Percentiles rank a stretch among this genome's conserved stretches.
Conservation (phyloP, 2,888 invertebrate genomes). For the Carabus problematicus region DNA sequence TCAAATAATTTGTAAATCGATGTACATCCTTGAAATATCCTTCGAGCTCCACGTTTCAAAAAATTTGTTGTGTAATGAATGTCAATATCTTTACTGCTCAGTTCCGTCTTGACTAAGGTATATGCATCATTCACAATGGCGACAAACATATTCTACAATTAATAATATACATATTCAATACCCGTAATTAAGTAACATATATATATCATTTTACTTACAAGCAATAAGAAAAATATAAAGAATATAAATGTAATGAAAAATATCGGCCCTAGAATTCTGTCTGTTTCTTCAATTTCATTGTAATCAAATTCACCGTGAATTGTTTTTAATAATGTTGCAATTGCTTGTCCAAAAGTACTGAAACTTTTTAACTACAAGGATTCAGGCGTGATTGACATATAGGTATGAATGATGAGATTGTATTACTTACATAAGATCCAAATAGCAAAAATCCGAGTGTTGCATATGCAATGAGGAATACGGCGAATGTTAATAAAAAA, state of each 20-base stretch:
- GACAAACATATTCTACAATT: constrained; percentile 35
- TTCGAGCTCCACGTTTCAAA: constrained; percentile 62
- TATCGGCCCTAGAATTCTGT: constrained; percentile 1
- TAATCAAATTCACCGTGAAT: constrained; percentile 19
- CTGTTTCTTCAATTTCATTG: not conserved
- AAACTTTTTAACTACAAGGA: too few relatives aligned
- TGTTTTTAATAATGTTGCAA: constrained; percentile 14
- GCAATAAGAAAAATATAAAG: constrained; percentile 21
- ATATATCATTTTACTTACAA: constrained; percentile 14
- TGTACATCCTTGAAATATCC: constrained; percentile 60
- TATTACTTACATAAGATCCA: constrained; percentile 64
- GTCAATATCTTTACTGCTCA: not conserved
- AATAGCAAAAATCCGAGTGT: constrained; percentile 72
- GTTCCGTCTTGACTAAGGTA: constrained; percentile 12
- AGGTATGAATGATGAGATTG: not conserved
- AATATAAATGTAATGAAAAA: constrained; percentile 19
- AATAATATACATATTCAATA: constrained; percentile 15
- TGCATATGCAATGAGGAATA: constrained; percentile 74
- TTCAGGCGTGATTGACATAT: not conserved
- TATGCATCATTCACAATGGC: constrained; percentile 29
- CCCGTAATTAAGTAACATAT: not conserved
- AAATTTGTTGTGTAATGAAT: constrained; percentile 54
- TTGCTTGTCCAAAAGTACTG: not conserved
- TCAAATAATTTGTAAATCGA: constrained; percentile 4
- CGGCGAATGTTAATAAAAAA: constrained; percentile 73